A percentile compares a stretch with the other conserved stretches of the same genome.
phyloP scores from a whole-genome alignment of 2,888 invertebrate genomes.

The Drosophila sordidapex region DNA sequence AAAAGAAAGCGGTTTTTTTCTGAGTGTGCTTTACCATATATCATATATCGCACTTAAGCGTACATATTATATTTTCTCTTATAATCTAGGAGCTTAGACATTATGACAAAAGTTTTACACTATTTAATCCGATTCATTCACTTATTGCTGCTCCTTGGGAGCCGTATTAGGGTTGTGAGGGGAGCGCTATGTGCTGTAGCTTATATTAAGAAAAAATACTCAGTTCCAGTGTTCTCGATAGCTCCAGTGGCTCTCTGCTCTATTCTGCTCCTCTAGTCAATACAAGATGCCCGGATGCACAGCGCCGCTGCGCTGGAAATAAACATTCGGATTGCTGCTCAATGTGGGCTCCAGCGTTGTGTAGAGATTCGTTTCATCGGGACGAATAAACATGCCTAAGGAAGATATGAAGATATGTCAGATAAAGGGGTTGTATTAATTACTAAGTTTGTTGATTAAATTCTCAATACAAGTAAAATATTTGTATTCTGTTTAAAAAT shows the following conservation, averaged over 20 bases:
- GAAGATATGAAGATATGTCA: constrained; percentile 34
- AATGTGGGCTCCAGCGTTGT: constrained; percentile 93
- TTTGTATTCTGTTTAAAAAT: neutral
- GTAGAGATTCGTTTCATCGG: constrained; percentile 93
- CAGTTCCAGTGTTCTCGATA: constrained; percentile 79
- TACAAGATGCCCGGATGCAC: constrained; percentile 97
- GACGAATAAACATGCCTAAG: constrained; percentile 91
- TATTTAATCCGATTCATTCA: constrained; percentile 58
- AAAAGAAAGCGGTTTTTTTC: constrained; percentile 17
- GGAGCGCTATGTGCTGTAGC: constrained; percentile 64
- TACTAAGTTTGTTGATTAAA: neutral
- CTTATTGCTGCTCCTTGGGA: constrained; percentile 79
- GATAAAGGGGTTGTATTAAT: neutral
- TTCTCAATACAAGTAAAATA: neutral
- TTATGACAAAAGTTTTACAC: constrained; percentile 73
- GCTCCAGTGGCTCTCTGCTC: constrained; percentile 45
- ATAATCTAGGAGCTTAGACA: constrained; percentile 57
- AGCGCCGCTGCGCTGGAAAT: constrained; percentile 92
- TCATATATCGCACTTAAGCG: constrained; percentile 22
- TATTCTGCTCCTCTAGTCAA: constrained; percentile 84
- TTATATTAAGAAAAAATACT: constrained; percentile 77
- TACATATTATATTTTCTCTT: constrained; percentile 33
- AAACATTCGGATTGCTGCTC: constrained; percentile 96
- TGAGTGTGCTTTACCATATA: constrained; percentile 7
- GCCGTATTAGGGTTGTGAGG: constrained; percentile 57